Base-by-base conservation (phyloP, 2,888 invertebrate species). In the Papilio demoleus region DNA sequence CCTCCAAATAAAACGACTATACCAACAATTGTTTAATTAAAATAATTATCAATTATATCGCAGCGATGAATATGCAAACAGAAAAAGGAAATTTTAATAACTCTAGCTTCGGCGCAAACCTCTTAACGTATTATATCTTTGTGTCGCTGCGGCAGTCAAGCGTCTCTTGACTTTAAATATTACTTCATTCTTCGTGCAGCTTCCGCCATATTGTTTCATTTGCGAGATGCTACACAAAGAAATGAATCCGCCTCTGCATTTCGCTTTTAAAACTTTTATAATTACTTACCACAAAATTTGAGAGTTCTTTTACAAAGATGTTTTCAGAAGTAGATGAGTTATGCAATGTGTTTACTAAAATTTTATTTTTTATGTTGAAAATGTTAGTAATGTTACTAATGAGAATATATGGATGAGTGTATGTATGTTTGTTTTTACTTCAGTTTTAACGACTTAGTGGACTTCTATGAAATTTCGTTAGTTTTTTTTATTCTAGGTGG, bases 131-230 rank as follows among this genome's bases (percentile, higher is more conserved):
- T 64, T 64, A 64, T 38, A 36, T 38, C 38, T 64, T 64, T 64
- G 40, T 60, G 64, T 53, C 27, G 14, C 53, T 64, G 53, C 27
- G 42, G 24, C 36, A 64, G 19, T 64, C 53, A 53, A 64, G 53
- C 53, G 36, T 64, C 64, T 64, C 64, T 64, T 38, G 53, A 53
- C 64, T 53, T 64, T 38, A 53, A 64, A 64, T 64, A 64, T 64
- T 53, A 64, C 64, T 53, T 64, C 64, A 64, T 64, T 64, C 53
- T 36, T 36, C 22, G 50, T 53, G 34, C 31, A 64, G 38, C 53
- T 64, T 64, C 53, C 53, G 64, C 64, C 36, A 53, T 64, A 50
- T 50, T 47, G 22, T 56, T 40, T 40, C 53, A 56, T 56, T 56
- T 56, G 53, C 53, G 53, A 56, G 53, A 56, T 56, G 27, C 53